A percentile compares a stretch with the other conserved stretches of the same genome.
Evolutionary conservation across 2,888 invertebrate species (phyloP).

Genomic region (Parapristionchus giblindavisi): DNA sequence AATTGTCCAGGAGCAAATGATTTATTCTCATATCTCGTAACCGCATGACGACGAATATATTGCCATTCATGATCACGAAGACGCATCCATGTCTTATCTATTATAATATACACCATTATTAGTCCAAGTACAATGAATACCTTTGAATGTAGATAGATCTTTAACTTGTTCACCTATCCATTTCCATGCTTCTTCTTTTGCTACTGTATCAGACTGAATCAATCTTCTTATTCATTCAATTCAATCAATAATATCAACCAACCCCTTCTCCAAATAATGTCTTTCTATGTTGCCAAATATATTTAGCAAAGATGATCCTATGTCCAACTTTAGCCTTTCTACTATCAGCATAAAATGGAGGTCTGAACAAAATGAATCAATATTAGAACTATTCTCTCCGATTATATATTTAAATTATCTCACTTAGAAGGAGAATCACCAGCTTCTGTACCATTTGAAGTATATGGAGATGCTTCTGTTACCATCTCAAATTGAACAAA

Average conservation of each 20-base stretch:
- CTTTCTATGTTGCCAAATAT: conserved; percentile 46
- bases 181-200: conserved; percentile 52
- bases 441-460: background rate
- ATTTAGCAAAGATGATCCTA: conserved; percentile 48
- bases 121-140: background rate
- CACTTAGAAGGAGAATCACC: conserved; percentile 9
- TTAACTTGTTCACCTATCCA: conserved; percentile 46
- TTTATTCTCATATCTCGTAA: conserved; percentile 46
- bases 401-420: background rate
- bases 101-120: background rate
- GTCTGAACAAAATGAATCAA: too few species aligned
- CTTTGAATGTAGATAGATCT: conserved; percentile 43
- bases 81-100: conserved; percentile 48
- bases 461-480: background rate
- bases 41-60: conserved; percentile 50
- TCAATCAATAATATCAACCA: conserved; percentile 29
- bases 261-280: conserved; percentile 49
- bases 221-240: background rate
- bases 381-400: background rate
- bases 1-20: conserved; percentile 43
- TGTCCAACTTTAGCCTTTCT: conserved; percentile 48
- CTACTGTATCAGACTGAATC: conserved; percentile 7
- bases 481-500: too few species aligned
- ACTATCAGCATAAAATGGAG: background rate
- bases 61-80: conserved; percentile 55